Base-by-base conservation (phyloP, 2,797 vertebrate species). In the Brotula barbata region DNA sequence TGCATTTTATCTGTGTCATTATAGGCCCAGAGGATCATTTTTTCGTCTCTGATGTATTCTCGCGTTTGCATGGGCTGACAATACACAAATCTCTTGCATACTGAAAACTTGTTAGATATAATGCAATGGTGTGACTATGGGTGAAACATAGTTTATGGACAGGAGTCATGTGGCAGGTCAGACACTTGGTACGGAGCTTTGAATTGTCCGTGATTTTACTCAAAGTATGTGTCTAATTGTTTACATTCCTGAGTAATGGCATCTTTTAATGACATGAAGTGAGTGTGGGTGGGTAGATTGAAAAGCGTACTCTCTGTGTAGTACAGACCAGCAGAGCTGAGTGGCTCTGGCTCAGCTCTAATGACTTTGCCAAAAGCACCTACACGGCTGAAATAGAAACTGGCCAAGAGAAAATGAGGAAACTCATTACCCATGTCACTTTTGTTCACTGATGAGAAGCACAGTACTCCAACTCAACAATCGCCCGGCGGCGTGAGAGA, bases 401-500 rank as follows among this genome's bases (percentile, higher is more conserved):
- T 61, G 1, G 3, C 68, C 48, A 67, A 41, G 50, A 68, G 75
- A 68, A 85, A 87, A 81, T 76, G 80, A 79, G 73, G 71, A 82
- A 83, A 78, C 69, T 77, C 82, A 83, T 84, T 86, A 85, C 52
- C 71, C 77, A n/a, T 73, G 83, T 87, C 81, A 80, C 54, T 78
- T 84, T 75, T 79, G 66, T 62, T 83, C 80, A 82, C 80, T 83
- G 82, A 80, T 83, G 84, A 87, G 78, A 51, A 21, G 78, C 64
- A 34, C 47, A 59, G 49, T 53, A 36, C 64, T 73, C 58, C n/a
- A 69, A 68, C 71, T 74, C 68, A 58, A 64, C 73, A 59, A 62
- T 42, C 41, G 77, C 77, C n/a, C 58, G 12, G 37, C 17, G 70
- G 76, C 25, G 40, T 19, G 33, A 20, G 13, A 51, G 16, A 3